Evolutionary conservation across 2,797 vertebrate species (phyloP).

Genomic region (Schizopygopsis pylzovi): DNA sequence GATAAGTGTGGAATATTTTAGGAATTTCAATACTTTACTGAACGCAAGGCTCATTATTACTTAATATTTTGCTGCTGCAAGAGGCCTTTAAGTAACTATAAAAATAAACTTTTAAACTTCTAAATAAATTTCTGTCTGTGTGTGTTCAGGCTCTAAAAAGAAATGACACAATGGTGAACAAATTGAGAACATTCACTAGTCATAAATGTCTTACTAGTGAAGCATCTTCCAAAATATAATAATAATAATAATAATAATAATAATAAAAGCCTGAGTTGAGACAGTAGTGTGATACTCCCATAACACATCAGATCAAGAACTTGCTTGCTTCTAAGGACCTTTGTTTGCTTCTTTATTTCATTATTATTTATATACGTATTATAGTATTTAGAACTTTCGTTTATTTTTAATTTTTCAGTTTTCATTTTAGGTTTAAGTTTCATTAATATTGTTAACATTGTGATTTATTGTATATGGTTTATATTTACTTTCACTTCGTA

Average conservation of each 20-base stretch:
- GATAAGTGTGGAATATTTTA: conserved; percentile 7
- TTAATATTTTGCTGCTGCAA: not conserved
- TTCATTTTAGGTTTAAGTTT: not conserved
- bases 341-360: not conserved
- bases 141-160: not conserved
- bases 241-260: not conserved
- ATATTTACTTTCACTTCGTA: not conserved
- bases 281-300: not conserved
- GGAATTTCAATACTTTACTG: not conserved
- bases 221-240: not conserved
- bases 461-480: not conserved
- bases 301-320: not conserved
- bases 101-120: not conserved
- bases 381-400: not conserved
- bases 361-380: not conserved
- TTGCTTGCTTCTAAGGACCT: not conserved
- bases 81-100: not conserved
- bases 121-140: not conserved
- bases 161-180: not conserved
- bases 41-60: not conserved
- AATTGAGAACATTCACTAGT: not conserved
- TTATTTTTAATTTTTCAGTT: not conserved
- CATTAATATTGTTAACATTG: not conserved
- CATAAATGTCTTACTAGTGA: not conserved
- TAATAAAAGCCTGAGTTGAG: not conserved